Base-by-base conservation (phyloP, 30 jellyfish, hydroid and myxozoan species). In the Pelagia noctiluca region DNA sequence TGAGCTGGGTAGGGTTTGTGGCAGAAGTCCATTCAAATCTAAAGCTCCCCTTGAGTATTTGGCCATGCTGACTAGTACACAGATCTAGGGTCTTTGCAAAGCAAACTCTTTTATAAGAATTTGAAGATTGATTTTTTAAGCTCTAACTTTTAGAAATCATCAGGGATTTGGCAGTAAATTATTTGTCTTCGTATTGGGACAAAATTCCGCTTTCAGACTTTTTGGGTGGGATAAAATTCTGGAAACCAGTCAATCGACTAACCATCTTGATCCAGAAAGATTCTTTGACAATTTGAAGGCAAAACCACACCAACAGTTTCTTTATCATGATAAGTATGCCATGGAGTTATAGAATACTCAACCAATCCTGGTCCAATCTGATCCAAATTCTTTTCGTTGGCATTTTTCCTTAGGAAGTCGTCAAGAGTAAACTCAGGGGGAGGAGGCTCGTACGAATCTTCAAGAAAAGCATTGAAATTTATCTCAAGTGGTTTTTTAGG, bases 401-500 rank as follows among this genome's bases (percentile, higher is more conserved):
- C 63, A 29, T 70, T 82, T 21, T 64, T 73, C 62, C 19, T n/a
- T 30, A 64, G 28, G 42, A 86, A 86, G 37, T 86, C 89, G 24
- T 66, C 78, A 3, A 86, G 76, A 28, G 79, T 52, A 33, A 86
- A 86, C 30, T 42, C 29, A 21, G 96, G 96, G 8, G 89, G 86
- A 21, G 85, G 89, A 42, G 85, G 89, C 78, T 86, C 75, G 65
- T 84, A 72, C 32, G 96, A 75, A 42, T 76, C 86, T 63, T 76
- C 96, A 42, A 71, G 25, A 35, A 86, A 76, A 21, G 87, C 96
- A 64, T 63, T 86, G 4, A 35, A 37, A 65, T 86, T 89, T 49
- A 86, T 74, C 23, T 62, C 85, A 3, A 25, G 24, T 11, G 89
- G 63, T 53, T 66, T 76, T 34, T 75, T 86, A 33, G 96, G 96